A percentile compares a stretch with the other conserved stretches of the same genome.
Conservation (phyloP, 2,797 vertebrate genomes). For the Podarcis lilfordi region DNA sequence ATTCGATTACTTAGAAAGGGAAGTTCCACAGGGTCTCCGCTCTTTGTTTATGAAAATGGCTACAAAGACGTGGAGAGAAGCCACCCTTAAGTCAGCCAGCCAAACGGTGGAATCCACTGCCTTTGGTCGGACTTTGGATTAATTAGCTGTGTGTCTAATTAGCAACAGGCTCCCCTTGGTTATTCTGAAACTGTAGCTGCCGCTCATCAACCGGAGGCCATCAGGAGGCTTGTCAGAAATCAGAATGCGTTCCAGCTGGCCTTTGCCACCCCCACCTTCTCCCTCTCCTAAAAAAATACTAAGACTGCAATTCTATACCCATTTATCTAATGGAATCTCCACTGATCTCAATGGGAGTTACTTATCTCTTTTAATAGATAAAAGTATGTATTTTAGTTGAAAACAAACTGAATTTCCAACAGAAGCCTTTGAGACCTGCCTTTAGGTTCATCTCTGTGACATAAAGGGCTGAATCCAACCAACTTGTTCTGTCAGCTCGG, state of each 20-base stretch:
- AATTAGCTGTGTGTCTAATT: constrained; percentile 77
- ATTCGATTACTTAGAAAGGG: constrained; percentile 70
- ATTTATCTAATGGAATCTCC: not conserved
- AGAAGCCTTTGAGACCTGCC: no score
- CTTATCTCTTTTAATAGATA: no score
- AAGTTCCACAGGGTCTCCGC: not conserved
- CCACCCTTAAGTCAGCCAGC: constrained; percentile 56
- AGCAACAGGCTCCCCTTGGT: constrained; percentile 70
- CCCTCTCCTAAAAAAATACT: not conserved
- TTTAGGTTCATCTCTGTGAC: no score
- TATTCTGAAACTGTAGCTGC: constrained; percentile 71
- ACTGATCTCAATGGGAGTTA: not conserved
- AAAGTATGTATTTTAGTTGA: no score
- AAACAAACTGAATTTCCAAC: no score
- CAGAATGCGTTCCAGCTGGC: constrained; percentile 61
- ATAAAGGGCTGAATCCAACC: no score
- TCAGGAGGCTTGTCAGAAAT: constrained; percentile 67
- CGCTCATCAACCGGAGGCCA: constrained; percentile 62
- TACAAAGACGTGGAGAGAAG: constrained; percentile 63
- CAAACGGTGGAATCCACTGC: constrained; percentile 70
- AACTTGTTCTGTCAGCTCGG: no score
- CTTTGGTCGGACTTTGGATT: constrained; percentile 73
- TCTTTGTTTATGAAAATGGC: constrained; percentile 67
- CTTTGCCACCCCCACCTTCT: not conserved
- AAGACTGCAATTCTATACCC: not conserved